Evolutionary conservation across 1,140 invertebrate species (phyloP).

Genomic region (Holcopasites calliopsidis): DNA sequence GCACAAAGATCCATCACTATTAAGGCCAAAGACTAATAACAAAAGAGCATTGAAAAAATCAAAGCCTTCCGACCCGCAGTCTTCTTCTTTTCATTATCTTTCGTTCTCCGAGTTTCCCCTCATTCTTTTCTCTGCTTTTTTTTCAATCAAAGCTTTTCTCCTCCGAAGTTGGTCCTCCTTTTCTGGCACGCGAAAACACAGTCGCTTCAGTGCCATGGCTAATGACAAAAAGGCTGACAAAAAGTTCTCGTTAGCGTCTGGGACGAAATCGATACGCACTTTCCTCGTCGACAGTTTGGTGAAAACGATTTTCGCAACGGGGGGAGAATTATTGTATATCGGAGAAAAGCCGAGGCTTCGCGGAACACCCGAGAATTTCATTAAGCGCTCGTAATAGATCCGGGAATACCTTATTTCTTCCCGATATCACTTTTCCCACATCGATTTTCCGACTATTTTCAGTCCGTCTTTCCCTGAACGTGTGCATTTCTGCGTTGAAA

Average conservation of each 20-base stretch:
- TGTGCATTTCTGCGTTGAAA: conserved; percentile 26
- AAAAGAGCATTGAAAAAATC: background rate
- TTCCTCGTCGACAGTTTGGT: background rate
- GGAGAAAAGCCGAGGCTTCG: background rate
- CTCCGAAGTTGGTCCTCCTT: too few relatives aligned
- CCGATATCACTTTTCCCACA: conserved; percentile 10
- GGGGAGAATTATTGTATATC: background rate
- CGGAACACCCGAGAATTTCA: conserved; percentile 16
- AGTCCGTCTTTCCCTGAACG: background rate
- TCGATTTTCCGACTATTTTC: conserved; percentile 21
- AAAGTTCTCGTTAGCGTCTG: conserved; percentile 23
- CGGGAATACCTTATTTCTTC: conserved; percentile 27
- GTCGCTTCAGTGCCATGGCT: background rate
- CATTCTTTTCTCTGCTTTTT: background rate
- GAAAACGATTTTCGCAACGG: too few relatives aligned
- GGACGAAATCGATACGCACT: conserved; percentile 23
- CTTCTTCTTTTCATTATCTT: background rate
- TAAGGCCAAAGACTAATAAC: background rate
- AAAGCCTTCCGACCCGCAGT: background rate
- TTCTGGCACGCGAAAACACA: background rate
- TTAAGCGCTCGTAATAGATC: conserved; percentile 18
- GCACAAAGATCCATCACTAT: background rate
- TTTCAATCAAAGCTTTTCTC: background rate
- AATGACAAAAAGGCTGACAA: conserved; percentile 14
- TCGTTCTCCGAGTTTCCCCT: background rate